Base-by-base conservation (phyloP, 2,797 vertebrate species). In the Pseudochromis fuscus region DNA sequence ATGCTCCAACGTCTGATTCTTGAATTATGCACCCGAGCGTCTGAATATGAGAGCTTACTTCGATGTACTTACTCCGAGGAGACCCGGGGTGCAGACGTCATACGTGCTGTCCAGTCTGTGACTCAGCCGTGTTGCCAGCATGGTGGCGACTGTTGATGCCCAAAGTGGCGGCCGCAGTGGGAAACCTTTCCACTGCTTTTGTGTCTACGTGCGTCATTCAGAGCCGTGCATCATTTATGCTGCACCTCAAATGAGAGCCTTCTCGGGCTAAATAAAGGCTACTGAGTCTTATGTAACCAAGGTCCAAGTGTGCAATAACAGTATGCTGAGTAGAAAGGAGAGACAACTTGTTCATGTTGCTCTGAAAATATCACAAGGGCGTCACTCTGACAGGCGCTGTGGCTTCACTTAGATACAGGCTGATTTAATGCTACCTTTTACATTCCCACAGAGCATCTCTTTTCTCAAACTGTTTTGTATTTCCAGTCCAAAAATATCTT, bases 181-280 rank as follows among this genome's bases (percentile, higher is more conserved):
- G 86, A 88, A 93, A 87, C 82, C 85, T 84, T 84, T 89, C 77
- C 57, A 38, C 72, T 65, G 60, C 89, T 85, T 92, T 89, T 92
- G 88, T 86, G 86, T 90, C 89, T 82, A 27, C 15, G 75, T 94
- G 91, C 92, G 92, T 94, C 94, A 94, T 87, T 72, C 87, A 12
- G 68, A 78, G 79, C 77, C 72, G 81, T 86, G 82, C 86, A 83
- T 88, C 86, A 82, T 87, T 91, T 87, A 85, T 75, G 85, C 87
- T 75, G 76, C 64, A 85, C 90, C 89, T 86, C 88, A 92, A 92
- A 94, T 92, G 88, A 92, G 75, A 87, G 91, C 89, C 87, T 87
- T 88, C 72, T 77, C 16, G 1, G 64, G 74, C 85, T 90, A 90
- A 87, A 92, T 87, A 90, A 90, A 92, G 89, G 64, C 79, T 30